Percentiles rank a stretch among this genome's conserved stretches.
Conservation (phyloP, 2,888 invertebrate species). For the Coelopa pilipes region DNA sequence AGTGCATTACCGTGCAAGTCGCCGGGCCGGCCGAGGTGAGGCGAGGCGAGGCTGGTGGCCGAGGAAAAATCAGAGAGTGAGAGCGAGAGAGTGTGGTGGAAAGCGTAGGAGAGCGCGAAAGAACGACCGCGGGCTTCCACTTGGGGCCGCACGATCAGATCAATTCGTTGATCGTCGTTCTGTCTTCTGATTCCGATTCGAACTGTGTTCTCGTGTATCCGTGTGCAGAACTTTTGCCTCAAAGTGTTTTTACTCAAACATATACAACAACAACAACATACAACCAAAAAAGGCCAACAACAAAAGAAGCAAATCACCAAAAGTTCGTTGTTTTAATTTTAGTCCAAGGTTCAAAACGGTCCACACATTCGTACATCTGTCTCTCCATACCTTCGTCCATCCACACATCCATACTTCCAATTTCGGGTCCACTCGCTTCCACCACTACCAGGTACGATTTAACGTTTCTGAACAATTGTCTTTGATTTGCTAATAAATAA, state of each 20-base stretch:
- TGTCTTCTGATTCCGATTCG: slow-evolving; percentile 25
- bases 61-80: no score
- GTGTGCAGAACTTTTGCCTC: slow-evolving; percentile 37
- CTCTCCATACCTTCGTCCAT: neutral
- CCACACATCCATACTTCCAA: neutral
- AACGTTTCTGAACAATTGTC: neutral
- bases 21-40: slow-evolving; percentile 10
- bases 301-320: no score
- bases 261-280: no score
- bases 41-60: no score
- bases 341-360: slow-evolving; percentile 64
- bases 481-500: neutral
- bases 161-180: slow-evolving; percentile 28
- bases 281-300: no score
- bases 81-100: neutral
- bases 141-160: slow-evolving; percentile 37
- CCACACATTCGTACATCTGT: slow-evolving; percentile 29
- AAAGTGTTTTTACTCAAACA: slow-evolving; percentile 28
- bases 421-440: neutral
- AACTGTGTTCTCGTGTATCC: slow-evolving; percentile 21
- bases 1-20: slow-evolving; percentile 31
- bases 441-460: slow-evolving; percentile 25
- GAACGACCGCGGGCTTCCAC: slow-evolving; percentile 5
- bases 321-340: slow-evolving; percentile 55
- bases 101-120: neutral